Evolutionary conservation across 2,797 vertebrate genomes (phyloP).

Genomic region (Alcedo quadribrachys): DNA sequence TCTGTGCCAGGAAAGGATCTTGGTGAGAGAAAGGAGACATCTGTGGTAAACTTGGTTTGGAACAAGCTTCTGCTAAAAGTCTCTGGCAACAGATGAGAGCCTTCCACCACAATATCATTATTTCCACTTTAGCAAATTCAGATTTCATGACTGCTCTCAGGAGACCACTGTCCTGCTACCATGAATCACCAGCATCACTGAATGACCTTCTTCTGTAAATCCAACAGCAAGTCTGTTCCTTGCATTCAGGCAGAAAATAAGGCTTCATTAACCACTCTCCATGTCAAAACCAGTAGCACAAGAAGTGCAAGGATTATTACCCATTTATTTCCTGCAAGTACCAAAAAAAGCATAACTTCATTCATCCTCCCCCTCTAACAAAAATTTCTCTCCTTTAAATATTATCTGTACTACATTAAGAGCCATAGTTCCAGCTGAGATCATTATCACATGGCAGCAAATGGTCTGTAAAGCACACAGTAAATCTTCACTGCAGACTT

Average conservation of each 20-base stretch:
- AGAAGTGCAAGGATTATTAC: background rate
- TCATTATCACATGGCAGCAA: background rate
- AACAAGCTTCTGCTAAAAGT: slow-evolving; percentile 6
- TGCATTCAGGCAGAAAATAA: slow-evolving; percentile 44
- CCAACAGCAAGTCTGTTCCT: slow-evolving; percentile 10
- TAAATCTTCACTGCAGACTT: background rate
- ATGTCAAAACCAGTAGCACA: background rate
- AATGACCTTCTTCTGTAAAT: slow-evolving; percentile 18
- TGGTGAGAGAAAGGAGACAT: slow-evolving; percentile 47
- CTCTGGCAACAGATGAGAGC: slow-evolving; percentile 59
- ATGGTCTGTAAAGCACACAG: background rate
- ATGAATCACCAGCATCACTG: slow-evolving; percentile 31
- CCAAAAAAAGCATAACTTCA: background rate
- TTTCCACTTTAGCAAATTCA: slow-evolving; percentile 58
- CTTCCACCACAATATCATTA: slow-evolving; percentile 58
- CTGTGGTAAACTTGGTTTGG: slow-evolving; percentile 62
- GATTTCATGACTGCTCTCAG: slow-evolving; percentile 41
- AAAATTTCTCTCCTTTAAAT: background rate
- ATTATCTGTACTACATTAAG: background rate
- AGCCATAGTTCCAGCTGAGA: background rate
- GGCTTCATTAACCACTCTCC: background rate
- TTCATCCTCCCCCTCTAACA: background rate
- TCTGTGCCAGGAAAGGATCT: slow-evolving; percentile 21
- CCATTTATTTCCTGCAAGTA: background rate
- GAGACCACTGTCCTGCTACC: slow-evolving; percentile 26